Evolutionary conservation across 1,140 invertebrate genomes (phyloP), one percentile per base, ranked within the genome.

Genomic region (Leguminivora glycinivorella): DNA sequence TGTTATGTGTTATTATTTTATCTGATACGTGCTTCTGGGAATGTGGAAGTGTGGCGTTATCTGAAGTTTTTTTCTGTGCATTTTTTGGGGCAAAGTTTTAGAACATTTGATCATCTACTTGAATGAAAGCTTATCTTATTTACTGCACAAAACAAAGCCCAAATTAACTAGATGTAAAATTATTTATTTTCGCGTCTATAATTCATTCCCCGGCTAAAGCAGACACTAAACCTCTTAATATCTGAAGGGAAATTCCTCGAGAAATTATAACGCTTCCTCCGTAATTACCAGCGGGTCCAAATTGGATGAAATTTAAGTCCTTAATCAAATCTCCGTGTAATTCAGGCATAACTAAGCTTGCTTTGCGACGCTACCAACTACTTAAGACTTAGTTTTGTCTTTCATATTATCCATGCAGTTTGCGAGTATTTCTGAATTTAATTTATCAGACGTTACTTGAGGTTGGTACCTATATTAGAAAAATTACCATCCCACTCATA

Each of bases 281-380:
- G 47, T 52, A 52, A 52, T 63, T 34, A 63, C 58, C 58, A 34
- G 58, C 58, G 25, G 25, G 25, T n/a, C n/a, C 58, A 63, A 63
- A 63, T 63, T 63, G 58, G 58, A 63, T 34, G 58, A 63, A 63
- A 63, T 63, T 63, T 26, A 63, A 63, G 29, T n/a, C 58, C 29
- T 63, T 63, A 63, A 63, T 63, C 58, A 63, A 63, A 63, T 63
- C 58, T 29, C 25, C 47, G 47, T 52, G 47, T 52, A 52, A 52
- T 52, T 52, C 47, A 52, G 47, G 47, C 47, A 52, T 52, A 52
- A 52, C 47, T 52, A 34, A 63, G 58, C 58, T 26, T 22, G 58
- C 22, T 63, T 34, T 63, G 25, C 25, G 12, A 34, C 58, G 24
- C 10, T 63, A 29, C 24, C 25, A 29, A 63, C 29, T 63, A 63